Percentiles rank a stretch among this genome's conserved stretches.
These are phyloP conservation scores for Lathamus discolor DNA, from an alignment of 2,113 vertebrate species.

Conservation along the genomic window DNA sequence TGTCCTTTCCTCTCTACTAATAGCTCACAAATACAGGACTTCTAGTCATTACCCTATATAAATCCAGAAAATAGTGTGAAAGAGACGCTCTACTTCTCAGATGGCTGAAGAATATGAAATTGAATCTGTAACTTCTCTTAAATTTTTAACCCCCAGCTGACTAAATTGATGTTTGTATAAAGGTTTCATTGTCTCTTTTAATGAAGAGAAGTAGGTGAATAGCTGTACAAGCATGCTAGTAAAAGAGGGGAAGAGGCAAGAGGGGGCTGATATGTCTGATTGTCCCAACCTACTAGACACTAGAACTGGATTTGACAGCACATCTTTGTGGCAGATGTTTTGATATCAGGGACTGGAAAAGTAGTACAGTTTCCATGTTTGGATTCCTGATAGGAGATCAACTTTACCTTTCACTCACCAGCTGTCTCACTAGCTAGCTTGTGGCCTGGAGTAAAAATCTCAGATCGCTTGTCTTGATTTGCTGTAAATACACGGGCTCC, in stretches of 20 bases:
- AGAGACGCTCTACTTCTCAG: not conserved
- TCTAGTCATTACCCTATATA: not conserved
- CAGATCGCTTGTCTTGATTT: not conserved
- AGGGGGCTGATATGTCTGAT: fast-evolving
- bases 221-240: not conserved
- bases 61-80: not conserved
- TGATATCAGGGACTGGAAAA: not conserved
- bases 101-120: not conserved
- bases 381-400: not conserved
- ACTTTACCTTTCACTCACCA: not conserved
- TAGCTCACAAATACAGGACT: not conserved
- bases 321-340: not conserved
- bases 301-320: not conserved
- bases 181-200: not conserved
- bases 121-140: not conserved
- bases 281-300: not conserved
- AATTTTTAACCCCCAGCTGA: not conserved
- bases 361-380: not conserved
- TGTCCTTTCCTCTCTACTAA: not conserved
- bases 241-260: not conserved
- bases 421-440: not conserved
- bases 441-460: not conserved
- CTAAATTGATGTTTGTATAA: not conserved
- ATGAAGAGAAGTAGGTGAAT: not conserved
- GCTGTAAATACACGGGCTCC: not conserved